Evolutionary conservation across 2,888 invertebrate genomes (phyloP), one percentile per base, ranked within the genome.

Genomic region (Spilosoma lubricipeda): DNA sequence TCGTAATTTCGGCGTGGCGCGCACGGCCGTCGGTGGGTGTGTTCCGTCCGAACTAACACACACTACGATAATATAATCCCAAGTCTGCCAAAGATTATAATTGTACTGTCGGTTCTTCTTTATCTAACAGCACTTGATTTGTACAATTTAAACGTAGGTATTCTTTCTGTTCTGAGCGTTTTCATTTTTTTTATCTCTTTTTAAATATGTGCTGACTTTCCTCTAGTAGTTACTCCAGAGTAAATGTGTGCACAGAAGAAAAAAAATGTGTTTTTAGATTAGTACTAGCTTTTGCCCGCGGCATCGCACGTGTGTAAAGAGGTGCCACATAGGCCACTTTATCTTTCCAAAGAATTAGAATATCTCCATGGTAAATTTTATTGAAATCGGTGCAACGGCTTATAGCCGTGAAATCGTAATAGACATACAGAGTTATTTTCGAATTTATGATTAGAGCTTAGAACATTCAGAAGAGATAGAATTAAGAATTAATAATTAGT

Each of bases 1-100:
- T 90, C 91, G 90, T 89, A 92, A 92, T 93, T 93, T 93, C 92
- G 92, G 93, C 89, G 92, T 91, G 90, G 86, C 90, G 85, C 90
- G 85, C 30, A 30, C 63, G 30, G 63, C 63, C 30, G 77, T 45
- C 88, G 89, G 92, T 94, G 94, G 94, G 94, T 94, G 94, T 94
- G 94, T 92, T 91, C 85, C 81, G 79, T 84, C 78, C 86, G 74
- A 79, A 81, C 74, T 78, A 87, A 89, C 87, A 80, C 89, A 88
- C 90, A 89, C 91, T 86, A 78, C 80, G 83, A 78, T 76, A 81
- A 71, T 77, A 67, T 81, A 85, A 84, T 86, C 85, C 85, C 82
- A 82, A 78, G 74, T 86, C 89, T 78, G 74, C 86, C 89, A 91
- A 85, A 92, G 93, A 92, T 82, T 89, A 90, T 80, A 82, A 79